These are phyloP conservation scores for Panzeria rudis DNA, from an alignment of 2,888 invertebrate species.

Conservation along the genomic window DNA sequence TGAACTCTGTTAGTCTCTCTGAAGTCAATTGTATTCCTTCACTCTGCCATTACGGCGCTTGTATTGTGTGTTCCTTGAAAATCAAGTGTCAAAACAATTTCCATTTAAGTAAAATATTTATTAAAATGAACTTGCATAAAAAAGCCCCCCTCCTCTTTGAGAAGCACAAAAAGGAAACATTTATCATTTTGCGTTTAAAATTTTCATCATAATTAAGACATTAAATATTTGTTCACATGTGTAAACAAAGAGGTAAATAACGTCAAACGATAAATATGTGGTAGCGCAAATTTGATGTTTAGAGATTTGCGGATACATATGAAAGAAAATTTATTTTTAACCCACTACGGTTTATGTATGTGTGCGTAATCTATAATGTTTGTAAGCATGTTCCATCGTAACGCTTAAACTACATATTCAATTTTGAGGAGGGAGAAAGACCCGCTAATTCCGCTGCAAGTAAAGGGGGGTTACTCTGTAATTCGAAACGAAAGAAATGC, in stretches of 20 bases:
- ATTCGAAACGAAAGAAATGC: no score
- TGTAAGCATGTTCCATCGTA: no score
- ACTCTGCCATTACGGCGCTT: neutral
- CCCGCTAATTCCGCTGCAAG: no score
- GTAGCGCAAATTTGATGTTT: neutral
- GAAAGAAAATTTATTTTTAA: neutral
- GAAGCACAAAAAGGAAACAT: slow-evolving; percentile 1
- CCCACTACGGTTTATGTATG: no score
- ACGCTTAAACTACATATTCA: no score
- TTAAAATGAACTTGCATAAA: neutral
- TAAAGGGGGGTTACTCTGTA: no score
- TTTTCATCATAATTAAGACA: slow-evolving; percentile 47
- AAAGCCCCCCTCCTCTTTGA: neutral
- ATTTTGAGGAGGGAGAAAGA: no score
- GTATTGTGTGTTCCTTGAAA: slow-evolving; percentile 12
- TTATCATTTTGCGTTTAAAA: slow-evolving; percentile 4
- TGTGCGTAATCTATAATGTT: no score
- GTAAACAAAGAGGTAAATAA: neutral
- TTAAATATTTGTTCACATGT: slow-evolving; percentile 37
- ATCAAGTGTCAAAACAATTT: slow-evolving; percentile 71
- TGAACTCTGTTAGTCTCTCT: slow-evolving; percentile 15
- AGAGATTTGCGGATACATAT: neutral
- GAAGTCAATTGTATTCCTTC: neutral
- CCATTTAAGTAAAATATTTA: neutral
- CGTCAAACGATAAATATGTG: neutral